These are phyloP conservation scores for Lycocerus yunnanus DNA, from an alignment of 2,888 invertebrate genomes.

Conservation along the genomic window DNA sequence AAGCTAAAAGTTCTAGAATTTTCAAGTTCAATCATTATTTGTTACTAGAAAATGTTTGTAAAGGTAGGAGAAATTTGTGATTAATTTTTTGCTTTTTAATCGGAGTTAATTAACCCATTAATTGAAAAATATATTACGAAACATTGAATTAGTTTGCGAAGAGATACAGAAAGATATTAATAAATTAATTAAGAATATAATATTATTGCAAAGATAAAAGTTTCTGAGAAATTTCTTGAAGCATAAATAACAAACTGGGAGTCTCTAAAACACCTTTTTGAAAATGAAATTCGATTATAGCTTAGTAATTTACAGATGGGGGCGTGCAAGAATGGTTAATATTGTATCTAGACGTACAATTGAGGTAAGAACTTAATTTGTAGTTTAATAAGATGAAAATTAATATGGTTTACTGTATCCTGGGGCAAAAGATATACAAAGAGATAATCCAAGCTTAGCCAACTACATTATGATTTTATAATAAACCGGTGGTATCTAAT, in stretches of 20 bases:
- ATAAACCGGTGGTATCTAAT: slow-evolving; percentile 38
- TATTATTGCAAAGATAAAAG: slow-evolving; percentile 22
- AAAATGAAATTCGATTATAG: slow-evolving; percentile 53
- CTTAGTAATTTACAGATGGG: slow-evolving; percentile 49
- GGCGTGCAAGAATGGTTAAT: slow-evolving; percentile 48
- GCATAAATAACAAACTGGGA: slow-evolving; percentile 47
- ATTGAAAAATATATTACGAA: not conserved
- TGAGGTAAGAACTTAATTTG: slow-evolving; percentile 2
- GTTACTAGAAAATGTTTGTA: not conserved
- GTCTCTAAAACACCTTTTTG: slow-evolving; percentile 51
- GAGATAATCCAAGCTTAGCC: slow-evolving; percentile 40
- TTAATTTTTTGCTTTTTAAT: not conserved
- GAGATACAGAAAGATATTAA: not conserved
- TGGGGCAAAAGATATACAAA: slow-evolving; percentile 38
- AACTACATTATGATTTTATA: slow-evolving; percentile 40
- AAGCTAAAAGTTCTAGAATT: too few relatives aligned
- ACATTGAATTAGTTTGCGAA: not conserved
- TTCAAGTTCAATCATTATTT: too few relatives aligned
- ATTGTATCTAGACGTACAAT: slow-evolving; percentile 37
- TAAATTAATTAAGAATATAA: slow-evolving; percentile 2
- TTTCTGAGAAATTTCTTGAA: slow-evolving; percentile 38
- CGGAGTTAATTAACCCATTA: not conserved
- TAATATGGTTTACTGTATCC: slow-evolving; percentile 32
- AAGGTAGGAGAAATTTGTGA: not conserved
- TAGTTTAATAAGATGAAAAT: slow-evolving; percentile 34